Base-by-base conservation (phyloP, 2,888 invertebrate genomes). In the Incurvaria masculella region DNA sequence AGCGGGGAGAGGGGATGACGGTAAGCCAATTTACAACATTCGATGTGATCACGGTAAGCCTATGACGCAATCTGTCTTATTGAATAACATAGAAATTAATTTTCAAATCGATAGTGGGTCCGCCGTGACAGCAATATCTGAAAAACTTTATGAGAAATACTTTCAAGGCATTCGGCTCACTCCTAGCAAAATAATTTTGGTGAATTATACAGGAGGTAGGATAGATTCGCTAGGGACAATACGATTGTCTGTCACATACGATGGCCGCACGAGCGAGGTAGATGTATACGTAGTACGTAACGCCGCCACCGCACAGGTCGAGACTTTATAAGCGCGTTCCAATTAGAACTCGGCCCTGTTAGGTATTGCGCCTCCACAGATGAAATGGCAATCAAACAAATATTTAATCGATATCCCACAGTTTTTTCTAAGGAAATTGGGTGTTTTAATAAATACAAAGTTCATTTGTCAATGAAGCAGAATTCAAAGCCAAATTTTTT, bases 51-150 rank as follows among this genome's bases (percentile, higher is more conserved):
- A 40, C 10, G 51, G 49, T 11, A 43, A 45, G 20, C 53, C 52
- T 8, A 54, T 54, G 53, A 49, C 49, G 11, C 53, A 52, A 21
- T 44, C 45, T 8, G 49, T 55, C 16, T 11, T 1, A 19, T 17
- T 53, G 17, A 19, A 46, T 46, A 53, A 49, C 11, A 10, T 45
- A 19, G 18, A 38, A 42, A 51, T 54, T 23, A 50, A 54, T 41
- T 51, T 55, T 27, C 45, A 53, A 45, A 45, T 53, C 16, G 55
- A 53, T 42, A 53, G 55, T 40, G 53, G 53, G 2, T 55, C 53
- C 3, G 52, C 51, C 11, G 55, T 53, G 8, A 53, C 51, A 17
- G 40, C 53, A 21, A 52, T 55, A 39, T 51, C 52, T 2, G 39
- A 53, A 19, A 20, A 51, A 42, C 46, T 23, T 2, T 55, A 52